phyloP scores from a whole-genome alignment of 2,888 invertebrate genomes.

The Drosophila multiciliata region DNA sequence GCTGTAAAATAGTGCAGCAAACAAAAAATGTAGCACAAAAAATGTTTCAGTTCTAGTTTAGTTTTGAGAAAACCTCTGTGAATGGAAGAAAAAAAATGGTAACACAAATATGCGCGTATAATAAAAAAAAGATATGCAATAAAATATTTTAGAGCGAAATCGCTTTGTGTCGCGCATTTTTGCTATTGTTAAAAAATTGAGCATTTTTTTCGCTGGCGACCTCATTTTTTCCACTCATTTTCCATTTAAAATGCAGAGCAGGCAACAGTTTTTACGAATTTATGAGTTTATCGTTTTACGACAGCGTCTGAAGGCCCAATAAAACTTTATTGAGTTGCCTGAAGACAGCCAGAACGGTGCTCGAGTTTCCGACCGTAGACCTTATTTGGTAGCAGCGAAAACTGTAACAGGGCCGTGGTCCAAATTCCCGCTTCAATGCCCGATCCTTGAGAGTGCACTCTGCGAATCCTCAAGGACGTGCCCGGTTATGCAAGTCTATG shows the following conservation, averaged over 20 bases:
- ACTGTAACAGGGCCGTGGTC: conserved; percentile 62
- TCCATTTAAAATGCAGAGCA: conserved; percentile 70
- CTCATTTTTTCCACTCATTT: conserved; percentile 71
- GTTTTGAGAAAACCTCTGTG: conserved; percentile 69
- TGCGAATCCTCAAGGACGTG: conserved; percentile 50
- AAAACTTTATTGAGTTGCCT: conserved; percentile 72
- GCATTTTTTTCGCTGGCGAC: conserved; percentile 72
- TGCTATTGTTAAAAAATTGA: conserved; percentile 75
- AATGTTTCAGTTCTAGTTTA: conserved; percentile 79
- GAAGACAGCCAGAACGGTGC: conserved; percentile 46
- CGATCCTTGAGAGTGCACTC: conserved; percentile 4
- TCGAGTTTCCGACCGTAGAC: conserved; percentile 70
- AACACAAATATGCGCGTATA: conserved; percentile 52
- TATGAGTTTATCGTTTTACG: conserved; percentile 78
- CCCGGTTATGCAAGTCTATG: conserved; percentile 77
- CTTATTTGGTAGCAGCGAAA: conserved; percentile 75
- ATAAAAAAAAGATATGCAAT: conserved; percentile 66
- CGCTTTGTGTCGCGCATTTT: conserved; percentile 64
- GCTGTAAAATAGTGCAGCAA: conserved; percentile 46
- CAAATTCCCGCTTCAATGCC: conserved; percentile 13
- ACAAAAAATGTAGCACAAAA: conserved; percentile 71
- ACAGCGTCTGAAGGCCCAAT: conserved; percentile 52
- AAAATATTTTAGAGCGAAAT: conserved; percentile 74
- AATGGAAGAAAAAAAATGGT: conserved; percentile 63
- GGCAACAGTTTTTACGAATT: conserved; percentile 68